phyloP scores from a whole-genome alignment of 2,113 vertebrate species.

The Platanista minor region DNA sequence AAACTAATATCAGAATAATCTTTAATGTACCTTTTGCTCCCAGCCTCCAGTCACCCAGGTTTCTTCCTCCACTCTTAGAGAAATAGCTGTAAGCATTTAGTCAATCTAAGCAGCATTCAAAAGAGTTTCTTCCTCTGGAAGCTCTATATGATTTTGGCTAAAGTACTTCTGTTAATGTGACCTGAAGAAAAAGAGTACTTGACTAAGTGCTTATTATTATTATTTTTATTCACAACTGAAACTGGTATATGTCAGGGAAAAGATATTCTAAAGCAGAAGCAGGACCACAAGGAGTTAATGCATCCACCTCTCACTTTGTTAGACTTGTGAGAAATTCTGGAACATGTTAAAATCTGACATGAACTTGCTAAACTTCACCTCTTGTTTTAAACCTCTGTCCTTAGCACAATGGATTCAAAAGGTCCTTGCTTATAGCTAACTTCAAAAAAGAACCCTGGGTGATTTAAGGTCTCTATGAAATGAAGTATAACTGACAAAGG shows the following conservation, averaged over 20 bases:
- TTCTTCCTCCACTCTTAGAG: background rate
- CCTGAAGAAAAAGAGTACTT: constrained; percentile 26
- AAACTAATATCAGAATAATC: constrained; percentile 42
- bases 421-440: background rate
- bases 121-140: background rate
- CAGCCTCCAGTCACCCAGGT: background rate
- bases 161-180: constrained; percentile 55
- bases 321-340: constrained; percentile 45
- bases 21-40: background rate
- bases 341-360: constrained; percentile 57
- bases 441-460: background rate
- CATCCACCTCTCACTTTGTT: background rate
- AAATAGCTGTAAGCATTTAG: background rate
- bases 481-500: background rate
- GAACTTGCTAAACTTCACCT: constrained; percentile 60
- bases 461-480: background rate
- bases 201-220: background rate
- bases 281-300: constrained; percentile 58
- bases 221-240: constrained; percentile 55
- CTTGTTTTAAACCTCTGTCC: constrained; percentile 40
- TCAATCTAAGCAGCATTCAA: background rate
- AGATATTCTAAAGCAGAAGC: constrained; percentile 42
- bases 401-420: background rate
- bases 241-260: constrained; percentile 1
- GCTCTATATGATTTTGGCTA: background rate